phyloP scores from a whole-genome alignment of 92 coral and sea anemone genomes.

The Siderastrea siderea region DNA sequence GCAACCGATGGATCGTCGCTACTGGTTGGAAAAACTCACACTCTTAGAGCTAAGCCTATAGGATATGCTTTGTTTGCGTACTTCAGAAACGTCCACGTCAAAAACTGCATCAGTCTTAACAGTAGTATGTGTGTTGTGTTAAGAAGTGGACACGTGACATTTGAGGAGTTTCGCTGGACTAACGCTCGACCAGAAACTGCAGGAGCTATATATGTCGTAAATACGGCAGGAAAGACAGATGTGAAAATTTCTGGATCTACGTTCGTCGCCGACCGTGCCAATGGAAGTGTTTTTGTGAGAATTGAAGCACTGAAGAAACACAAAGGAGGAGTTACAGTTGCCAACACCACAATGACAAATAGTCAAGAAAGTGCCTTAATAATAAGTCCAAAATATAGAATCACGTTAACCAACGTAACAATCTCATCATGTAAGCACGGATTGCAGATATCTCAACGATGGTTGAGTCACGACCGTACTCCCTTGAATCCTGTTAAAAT shows the following conservation, averaged over 20 bases:
- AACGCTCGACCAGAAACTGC: neutral
- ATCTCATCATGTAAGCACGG: constrained; percentile 18
- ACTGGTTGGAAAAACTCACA: constrained; percentile 10
- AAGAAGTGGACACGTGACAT: neutral
- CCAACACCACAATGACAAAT: constrained; percentile 17
- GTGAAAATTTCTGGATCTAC: constrained; percentile 15
- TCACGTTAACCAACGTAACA: constrained; percentile 19
- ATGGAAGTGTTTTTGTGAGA: constrained; percentile 15
- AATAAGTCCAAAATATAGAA: constrained; percentile 19
- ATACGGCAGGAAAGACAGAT: constrained; percentile 9
- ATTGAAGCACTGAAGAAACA: neutral
- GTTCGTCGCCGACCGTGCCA: neutral
- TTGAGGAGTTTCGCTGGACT: constrained; percentile 19
- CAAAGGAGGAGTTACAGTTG: constrained; percentile 11
- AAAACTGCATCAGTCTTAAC: neutral
- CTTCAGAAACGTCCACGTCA: neutral
- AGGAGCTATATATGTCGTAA: constrained; percentile 15
- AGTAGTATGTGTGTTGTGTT: constrained; percentile 17
- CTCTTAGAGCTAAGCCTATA: constrained; percentile 3
- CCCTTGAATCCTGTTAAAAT: constrained; percentile 18
- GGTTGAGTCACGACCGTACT: neutral
- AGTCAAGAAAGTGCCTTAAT: constrained; percentile 6
- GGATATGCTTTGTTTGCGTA: constrained; percentile 19
- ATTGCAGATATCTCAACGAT: neutral
- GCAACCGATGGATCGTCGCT: constrained; percentile 15